phyloP scores from a whole-genome alignment of 2,888 invertebrate genomes.

The Bhutanitis thaidina region DNA sequence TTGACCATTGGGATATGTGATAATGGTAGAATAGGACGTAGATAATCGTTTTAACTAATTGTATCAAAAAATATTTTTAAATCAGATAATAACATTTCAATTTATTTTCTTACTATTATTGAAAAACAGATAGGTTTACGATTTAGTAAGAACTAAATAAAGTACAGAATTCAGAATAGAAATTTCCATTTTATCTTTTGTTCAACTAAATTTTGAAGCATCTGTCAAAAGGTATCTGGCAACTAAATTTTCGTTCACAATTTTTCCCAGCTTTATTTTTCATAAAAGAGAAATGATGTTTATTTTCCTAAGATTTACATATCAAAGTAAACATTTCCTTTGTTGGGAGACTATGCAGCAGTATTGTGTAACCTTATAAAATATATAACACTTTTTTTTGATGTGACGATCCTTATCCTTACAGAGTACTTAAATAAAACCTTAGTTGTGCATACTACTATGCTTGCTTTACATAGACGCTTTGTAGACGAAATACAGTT shows the following conservation, averaged over 20 bases:
- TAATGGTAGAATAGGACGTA: no score
- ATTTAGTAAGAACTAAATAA: no score
- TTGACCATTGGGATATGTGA: no score
- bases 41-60: no score
- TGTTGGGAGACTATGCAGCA: conserved; percentile 11
- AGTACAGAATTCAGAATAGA: no score
- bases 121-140: no score
- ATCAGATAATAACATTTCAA: no score
- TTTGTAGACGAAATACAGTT: neutral
- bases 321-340: conserved; percentile 13
- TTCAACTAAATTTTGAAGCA: neutral
- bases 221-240: neutral
- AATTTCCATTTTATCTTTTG: neutral
- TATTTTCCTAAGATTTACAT: conserved; percentile 17
- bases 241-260: conserved; percentile 7
- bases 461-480: neutral
- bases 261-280: conserved; percentile 1
- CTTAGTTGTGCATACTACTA: no score
- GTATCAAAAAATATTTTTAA: no score
- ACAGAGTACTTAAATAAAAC: neutral
- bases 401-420: neutral
- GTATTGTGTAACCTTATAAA: conserved; percentile 9
- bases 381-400: neutral
- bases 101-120: no score
- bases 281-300: conserved; percentile 1